Base-by-base conservation (phyloP, 2,113 vertebrate genomes). In the Oncorhynchus tshawytscha region DNA sequence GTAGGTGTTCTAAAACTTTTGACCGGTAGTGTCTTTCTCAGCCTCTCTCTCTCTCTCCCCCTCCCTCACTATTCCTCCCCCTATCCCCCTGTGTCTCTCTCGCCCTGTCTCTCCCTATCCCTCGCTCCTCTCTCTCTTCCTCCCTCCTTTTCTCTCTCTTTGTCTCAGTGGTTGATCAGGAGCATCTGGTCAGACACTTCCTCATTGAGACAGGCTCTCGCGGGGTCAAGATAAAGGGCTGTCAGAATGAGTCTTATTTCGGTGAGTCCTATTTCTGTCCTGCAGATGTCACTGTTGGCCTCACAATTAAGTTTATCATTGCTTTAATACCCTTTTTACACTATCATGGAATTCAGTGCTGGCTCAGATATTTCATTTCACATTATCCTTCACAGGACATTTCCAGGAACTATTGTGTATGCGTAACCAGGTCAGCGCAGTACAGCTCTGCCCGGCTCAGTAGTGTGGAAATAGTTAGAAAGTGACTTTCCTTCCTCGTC, bases 161-260 rank as follows among this genome's bases (percentile, higher is more conserved):
- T 73, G 31, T 72, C 73, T 69, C 87, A 95, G 95, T 93, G 62
- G 95, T 95, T 78, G 92, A 94, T 13, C 84, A 86, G 77, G 95
- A 96, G 80, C 95, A 97, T 88, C 93, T 97, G 74, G 96, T 98
- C 69, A 94, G 96, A 73, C 96, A 98, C 86, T 98, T 98, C 89
- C 95, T 98, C 71, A 95, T 98, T 6, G 96, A 98, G 89, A 96
- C 95, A 0, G 95, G 96, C 20, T 92, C 95, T 20, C 94, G 95
- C 84, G 96, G 96, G 73, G 96, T 98, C 83, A 97, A 96, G 90
- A 97, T 98, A 88, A 97, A 96, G 89, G 96, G 96, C 74, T 97
- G 96, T 83, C 94, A 95, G 82, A 96, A 94, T 2, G 96, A 98
- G 82, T 95, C 95, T 49, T 93, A 96, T 88, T 98, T 98, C 62